Percentiles rank a stretch among this genome's conserved stretches.
phyloP scores from a whole-genome alignment of 2,888 invertebrate species.

The Spilarctia lutea region DNA sequence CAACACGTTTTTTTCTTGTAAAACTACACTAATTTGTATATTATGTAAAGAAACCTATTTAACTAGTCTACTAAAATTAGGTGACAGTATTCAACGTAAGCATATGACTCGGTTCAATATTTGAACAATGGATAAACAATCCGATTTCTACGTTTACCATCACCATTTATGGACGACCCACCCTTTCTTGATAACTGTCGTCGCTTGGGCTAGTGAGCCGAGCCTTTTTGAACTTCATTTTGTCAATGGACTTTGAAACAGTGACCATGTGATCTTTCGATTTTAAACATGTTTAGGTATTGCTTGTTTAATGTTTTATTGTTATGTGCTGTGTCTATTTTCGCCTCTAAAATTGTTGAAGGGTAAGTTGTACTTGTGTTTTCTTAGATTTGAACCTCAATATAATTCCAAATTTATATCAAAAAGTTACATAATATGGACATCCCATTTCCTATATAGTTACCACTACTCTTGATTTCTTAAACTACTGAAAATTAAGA shows the following conservation, averaged over 20 bases:
- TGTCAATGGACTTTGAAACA: slow-evolving; percentile 51
- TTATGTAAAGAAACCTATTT: background rate
- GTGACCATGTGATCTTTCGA: slow-evolving; percentile 57
- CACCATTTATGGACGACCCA: slow-evolving; percentile 77
- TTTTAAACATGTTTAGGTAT: slow-evolving; percentile 73
- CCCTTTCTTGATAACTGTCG: slow-evolving; percentile 73
- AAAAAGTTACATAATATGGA: no score
- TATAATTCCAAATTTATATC: background rate
- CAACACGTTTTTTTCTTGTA: background rate
- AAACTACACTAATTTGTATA: background rate
- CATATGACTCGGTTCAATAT: slow-evolving; percentile 45
- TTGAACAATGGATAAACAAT: slow-evolving; percentile 66
- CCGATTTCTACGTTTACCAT: slow-evolving; percentile 76
- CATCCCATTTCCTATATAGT: no score
- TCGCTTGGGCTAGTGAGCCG: slow-evolving; percentile 63
- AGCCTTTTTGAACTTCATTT: slow-evolving; percentile 71
- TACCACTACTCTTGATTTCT: no score
- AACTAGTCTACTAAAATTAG: slow-evolving; percentile 3
- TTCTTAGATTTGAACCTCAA: background rate
- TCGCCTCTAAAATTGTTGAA: slow-evolving; percentile 70
- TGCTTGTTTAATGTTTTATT: slow-evolving; percentile 67
- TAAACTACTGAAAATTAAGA: no score
- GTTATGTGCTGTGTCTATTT: slow-evolving; percentile 65
- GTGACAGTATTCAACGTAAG: slow-evolving; percentile 19
- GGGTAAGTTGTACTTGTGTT: slow-evolving; percentile 64